Base-by-base conservation (phyloP, 2,888 invertebrate species). In the Drosophila flavopinicola region DNA sequence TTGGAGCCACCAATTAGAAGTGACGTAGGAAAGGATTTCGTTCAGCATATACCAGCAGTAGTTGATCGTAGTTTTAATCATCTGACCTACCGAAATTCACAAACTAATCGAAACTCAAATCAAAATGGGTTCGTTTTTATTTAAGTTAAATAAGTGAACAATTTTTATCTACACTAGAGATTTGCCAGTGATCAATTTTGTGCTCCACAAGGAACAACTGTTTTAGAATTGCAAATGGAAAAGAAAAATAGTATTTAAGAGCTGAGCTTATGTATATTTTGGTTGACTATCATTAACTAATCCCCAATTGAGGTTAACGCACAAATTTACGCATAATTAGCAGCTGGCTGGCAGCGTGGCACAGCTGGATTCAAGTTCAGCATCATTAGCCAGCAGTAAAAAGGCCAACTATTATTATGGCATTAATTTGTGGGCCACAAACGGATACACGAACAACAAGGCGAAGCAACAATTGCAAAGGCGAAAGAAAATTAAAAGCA, bases 371-470 rank as follows among this genome's bases (percentile, higher is more conserved):
- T 53, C 38, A 64, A 82, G 78, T 76, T 79, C 59, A 72, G 85
- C 78, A 87, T 87, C 85, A 86, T 85, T 85, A 85, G 88, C 67
- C 65, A 72, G 63, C 73, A 73, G 74, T 78, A 65, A 75, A 66
- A 67, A 41, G 80, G 73, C 61, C 71, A 72, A 88, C 87, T 78
- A 87, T 85, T 87, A 85, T 85, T 86, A 73, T 74, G 76, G 74
- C 88, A 87, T 85, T 88, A 85, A 85, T 85, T 84, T 72, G 85
- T 84, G 66, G 61, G 58, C 66, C 59, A 66, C 75, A 58, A 74
- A 49, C 45, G 68, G 48, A 51, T 64, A 57, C 39, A 45, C n/a
- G 20, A 48, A 33, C 42, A 65, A 30, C 53, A 53, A 29, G 70
- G 78, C 67, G 70, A 75, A 65, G 71, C 70, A 78, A 66, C 75